phyloP scores from a whole-genome alignment of 2,888 invertebrate species.

The Agrotis ipsilon region DNA sequence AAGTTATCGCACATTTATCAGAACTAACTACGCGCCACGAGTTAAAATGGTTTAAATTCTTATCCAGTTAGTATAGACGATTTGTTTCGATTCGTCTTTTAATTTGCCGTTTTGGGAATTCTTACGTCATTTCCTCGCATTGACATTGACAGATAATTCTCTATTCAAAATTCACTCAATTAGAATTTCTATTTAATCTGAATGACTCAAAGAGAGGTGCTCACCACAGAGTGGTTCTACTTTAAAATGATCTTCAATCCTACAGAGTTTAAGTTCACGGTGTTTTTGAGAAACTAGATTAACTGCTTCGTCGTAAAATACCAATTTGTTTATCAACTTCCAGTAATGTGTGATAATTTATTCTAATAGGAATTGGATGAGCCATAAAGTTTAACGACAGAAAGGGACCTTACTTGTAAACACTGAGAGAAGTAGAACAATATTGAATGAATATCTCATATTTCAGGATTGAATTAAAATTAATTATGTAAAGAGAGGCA shows the following conservation, averaged over 20 bases:
- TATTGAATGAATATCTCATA: conserved; percentile 25
- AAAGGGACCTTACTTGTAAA: conserved; percentile 53
- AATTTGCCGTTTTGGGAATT: neutral
- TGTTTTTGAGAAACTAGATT: conserved; percentile 40
- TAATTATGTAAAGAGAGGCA: conserved; percentile 7
- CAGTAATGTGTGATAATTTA: conserved; percentile 41
- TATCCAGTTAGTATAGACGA: neutral
- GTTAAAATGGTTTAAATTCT: neutral
- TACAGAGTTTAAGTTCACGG: conserved; percentile 21
- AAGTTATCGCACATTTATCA: neutral
- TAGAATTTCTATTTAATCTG: neutral
- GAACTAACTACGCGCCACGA: too few relatives aligned
- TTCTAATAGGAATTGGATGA: conserved; percentile 57
- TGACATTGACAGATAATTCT: neutral
- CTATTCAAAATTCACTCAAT: conserved; percentile 8
- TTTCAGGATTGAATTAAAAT: conserved; percentile 30
- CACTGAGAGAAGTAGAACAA: conserved; percentile 24
- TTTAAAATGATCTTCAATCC: conserved; percentile 11
- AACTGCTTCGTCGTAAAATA: conserved; percentile 46
- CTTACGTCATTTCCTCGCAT: neutral
- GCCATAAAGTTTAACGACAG: conserved; percentile 63
- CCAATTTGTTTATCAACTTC: conserved; percentile 47
- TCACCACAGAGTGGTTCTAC: too few relatives aligned
- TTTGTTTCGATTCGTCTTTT: neutral
- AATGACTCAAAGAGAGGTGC: neutral